Percentiles rank a stretch among this genome's conserved stretches.
Conservation (phyloP, 2,797 vertebrate species). For the Rhinatrema bivittatum region DNA sequence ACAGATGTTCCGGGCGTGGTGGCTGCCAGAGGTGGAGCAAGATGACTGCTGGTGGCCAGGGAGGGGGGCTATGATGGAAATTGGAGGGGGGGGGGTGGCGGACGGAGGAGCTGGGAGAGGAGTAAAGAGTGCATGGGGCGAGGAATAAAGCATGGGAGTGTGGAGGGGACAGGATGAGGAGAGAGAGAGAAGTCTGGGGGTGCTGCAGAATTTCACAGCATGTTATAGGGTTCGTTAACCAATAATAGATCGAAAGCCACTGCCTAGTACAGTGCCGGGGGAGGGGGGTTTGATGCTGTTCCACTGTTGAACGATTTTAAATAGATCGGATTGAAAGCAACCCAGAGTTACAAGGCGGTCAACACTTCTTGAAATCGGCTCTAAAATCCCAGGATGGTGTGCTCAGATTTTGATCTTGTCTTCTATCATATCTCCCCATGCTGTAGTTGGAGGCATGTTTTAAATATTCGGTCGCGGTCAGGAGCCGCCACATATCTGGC, state of each 20-base stretch:
- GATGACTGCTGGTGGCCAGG: background rate
- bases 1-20: no score
- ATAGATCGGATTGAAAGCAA: conserved; percentile 32
- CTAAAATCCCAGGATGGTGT: no score
- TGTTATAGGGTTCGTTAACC: no score
- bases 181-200: background rate
- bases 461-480: no score
- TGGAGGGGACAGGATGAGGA: background rate
- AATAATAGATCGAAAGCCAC: no score
- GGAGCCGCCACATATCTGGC: no score
- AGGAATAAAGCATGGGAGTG: background rate
- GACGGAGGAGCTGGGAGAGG: background rate
- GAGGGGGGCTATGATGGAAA: background rate
- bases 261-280: conserved; percentile 10
- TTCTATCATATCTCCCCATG: no score
- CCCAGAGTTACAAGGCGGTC: no score
- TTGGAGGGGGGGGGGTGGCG: background rate
- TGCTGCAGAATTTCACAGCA: no score
- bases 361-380: no score
- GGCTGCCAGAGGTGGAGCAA: conserved; percentile 16
- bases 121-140: background rate
- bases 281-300: conserved; percentile 11
- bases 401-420: no score
- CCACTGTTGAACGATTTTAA: conserved; percentile 44
- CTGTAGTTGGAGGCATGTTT: no score